Evolutionary conservation across 35 echinoderm and acorn worm genomes (phyloP).

Genomic region (Nesometra sesokonis): DNA sequence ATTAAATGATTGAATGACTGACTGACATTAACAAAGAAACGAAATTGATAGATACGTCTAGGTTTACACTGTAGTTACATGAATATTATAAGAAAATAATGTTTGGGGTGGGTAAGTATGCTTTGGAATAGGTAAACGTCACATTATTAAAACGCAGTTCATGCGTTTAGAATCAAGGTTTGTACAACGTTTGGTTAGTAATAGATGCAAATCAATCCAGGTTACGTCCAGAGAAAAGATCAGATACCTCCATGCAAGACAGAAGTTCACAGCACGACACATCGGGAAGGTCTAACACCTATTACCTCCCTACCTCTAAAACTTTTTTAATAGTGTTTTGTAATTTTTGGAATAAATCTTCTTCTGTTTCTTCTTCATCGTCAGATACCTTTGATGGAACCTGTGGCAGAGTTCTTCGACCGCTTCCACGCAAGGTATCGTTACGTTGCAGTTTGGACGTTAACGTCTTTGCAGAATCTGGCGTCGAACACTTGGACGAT

Average conservation of each 20-base stretch:
- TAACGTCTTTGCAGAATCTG: neutral
- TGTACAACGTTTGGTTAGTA: too few species aligned
- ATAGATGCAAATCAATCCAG: too few species aligned
- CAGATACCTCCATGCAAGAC: neutral
- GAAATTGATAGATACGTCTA: too few species aligned
- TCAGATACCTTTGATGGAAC: slow-evolving; percentile 54
- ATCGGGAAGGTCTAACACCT: neutral
- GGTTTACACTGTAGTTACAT: too few species aligned
- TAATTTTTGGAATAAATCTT: neutral
- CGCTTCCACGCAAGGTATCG: neutral
- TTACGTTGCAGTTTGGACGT: neutral
- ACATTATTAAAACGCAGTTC: too few species aligned
- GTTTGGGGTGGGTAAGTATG: too few species aligned
- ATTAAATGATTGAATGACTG: too few species aligned
- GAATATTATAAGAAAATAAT: too few species aligned
- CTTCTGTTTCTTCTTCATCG: neutral
- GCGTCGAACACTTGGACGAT: neutral
- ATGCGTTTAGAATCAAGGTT: too few species aligned
- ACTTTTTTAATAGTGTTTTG: neutral
- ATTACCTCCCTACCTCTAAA: neutral
- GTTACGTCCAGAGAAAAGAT: too few species aligned
- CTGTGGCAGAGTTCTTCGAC: slow-evolving; percentile 55
- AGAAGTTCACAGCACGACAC: neutral
- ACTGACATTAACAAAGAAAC: too few species aligned
- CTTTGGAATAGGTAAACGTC: too few species aligned